Conservation (phyloP, 1,140 invertebrate species). For the Caenorhabditis brenneri region DNA sequence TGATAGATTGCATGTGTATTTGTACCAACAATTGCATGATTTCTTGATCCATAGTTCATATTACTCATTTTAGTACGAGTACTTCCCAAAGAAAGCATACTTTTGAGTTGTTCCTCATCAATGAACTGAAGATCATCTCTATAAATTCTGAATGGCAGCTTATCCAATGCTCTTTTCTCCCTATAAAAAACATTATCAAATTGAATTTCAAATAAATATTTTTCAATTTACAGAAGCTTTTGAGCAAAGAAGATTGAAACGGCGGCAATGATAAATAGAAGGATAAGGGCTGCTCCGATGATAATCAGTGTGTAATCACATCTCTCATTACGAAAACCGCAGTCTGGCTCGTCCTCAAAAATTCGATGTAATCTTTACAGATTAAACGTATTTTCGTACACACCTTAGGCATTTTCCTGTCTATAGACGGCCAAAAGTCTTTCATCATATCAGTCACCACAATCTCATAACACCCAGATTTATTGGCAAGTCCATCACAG, state of each 20-base stretch:
- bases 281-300: slow-evolving; percentile 56
- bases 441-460: slow-evolving; percentile 68
- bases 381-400: not conserved
- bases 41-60: slow-evolving; percentile 61
- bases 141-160: slow-evolving; percentile 69
- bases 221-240: slow-evolving; percentile 60
- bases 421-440: slow-evolving; percentile 68
- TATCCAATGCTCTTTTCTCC: slow-evolving; percentile 65
- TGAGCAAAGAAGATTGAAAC: slow-evolving; percentile 59
- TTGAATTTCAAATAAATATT: not conserved
- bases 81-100: slow-evolving; percentile 66
- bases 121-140: slow-evolving; percentile 68
- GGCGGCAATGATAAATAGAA: slow-evolving; percentile 61
- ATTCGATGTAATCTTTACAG: not conserved
- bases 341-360: slow-evolving; percentile 62
- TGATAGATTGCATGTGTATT: slow-evolving; percentile 70
- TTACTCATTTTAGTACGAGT: slow-evolving; percentile 68
- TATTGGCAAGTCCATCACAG: slow-evolving; percentile 66
- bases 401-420: slow-evolving; percentile 64
- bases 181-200: too few species aligned
- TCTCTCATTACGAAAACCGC: slow-evolving; percentile 65
- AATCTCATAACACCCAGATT: slow-evolving; percentile 68
- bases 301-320: slow-evolving; percentile 69
- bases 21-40: slow-evolving; percentile 69
- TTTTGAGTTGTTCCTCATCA: slow-evolving; percentile 67